A percentile compares a stretch with the other conserved stretches of the same genome.
Conservation (phyloP, 1,140 invertebrate species). For the Drosophila mojavensis region DNA sequence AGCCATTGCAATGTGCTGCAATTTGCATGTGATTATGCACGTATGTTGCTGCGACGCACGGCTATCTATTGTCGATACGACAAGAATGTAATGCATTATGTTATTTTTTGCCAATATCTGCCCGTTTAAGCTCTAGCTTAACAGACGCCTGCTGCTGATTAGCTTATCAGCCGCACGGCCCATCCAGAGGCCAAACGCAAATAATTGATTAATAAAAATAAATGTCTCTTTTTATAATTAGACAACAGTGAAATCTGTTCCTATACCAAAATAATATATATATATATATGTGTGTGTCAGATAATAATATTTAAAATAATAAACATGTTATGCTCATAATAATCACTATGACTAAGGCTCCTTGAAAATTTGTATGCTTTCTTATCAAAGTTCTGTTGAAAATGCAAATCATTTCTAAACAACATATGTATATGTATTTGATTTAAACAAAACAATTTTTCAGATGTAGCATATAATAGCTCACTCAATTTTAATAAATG, state of each 20-base stretch:
- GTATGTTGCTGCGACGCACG: background rate
- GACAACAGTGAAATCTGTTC: constrained; percentile 38
- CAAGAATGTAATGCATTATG: constrained; percentile 27
- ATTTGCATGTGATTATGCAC: background rate
- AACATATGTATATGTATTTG: background rate
- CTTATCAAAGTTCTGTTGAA: background rate
- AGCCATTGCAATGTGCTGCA: constrained; percentile 42
- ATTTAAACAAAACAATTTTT: too few species aligned
- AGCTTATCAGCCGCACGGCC: constrained; percentile 39
- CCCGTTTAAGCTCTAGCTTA: background rate
- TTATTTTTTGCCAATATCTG: background rate
- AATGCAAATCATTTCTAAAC: background rate
- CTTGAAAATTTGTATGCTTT: background rate
- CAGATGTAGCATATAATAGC: too few species aligned
- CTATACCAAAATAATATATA: constrained; percentile 3
- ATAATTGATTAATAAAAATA: constrained; percentile 50
- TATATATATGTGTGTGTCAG: too few species aligned
- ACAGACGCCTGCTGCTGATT: constrained; percentile 2
- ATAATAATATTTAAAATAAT: constrained; percentile 1
- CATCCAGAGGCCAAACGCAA: constrained; percentile 27
- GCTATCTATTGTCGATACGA: constrained; percentile 42
- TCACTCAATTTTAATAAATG: too few species aligned
- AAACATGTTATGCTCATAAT: background rate
- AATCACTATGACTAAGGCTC: background rate
- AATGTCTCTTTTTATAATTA: constrained; percentile 49